Conservation (phyloP, 2,113 vertebrate species). For the Carollia perspicillata region DNA sequence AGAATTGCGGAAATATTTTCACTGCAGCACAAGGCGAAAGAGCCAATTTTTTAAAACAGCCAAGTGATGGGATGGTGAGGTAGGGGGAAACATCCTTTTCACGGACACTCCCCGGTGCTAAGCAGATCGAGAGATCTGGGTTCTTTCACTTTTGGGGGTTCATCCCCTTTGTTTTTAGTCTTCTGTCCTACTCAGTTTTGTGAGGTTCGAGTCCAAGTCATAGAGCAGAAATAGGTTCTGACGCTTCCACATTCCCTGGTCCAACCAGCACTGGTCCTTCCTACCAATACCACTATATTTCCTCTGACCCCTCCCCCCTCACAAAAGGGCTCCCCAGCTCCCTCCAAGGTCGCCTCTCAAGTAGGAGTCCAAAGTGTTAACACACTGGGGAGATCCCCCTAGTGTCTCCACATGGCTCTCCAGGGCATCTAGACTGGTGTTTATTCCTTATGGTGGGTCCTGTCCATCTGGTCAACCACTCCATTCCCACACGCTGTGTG, state of each 20-base stretch:
- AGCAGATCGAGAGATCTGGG: not conserved
- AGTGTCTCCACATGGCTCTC: not conserved
- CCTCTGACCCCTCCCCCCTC: fast-evolving
- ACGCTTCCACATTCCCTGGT: not conserved
- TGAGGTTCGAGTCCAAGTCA: not conserved
- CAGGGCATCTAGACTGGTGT: not conserved
- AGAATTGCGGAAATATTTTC: constrained; percentile 39
- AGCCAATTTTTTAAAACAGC: not conserved
- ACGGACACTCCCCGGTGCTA: not conserved
- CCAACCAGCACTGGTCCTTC: not conserved
- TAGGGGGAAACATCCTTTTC: not conserved
- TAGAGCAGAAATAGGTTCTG: not conserved
- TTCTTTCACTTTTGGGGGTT: not conserved
- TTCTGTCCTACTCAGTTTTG: not conserved
- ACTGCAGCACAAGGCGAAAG: not conserved
- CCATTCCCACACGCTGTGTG: fast-evolving
- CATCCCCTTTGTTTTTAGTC: not conserved
- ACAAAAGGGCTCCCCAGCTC: not conserved
- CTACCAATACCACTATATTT: not conserved
- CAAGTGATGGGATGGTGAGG: not conserved
- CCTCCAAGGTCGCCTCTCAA: not conserved
- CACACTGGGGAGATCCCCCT: not conserved
- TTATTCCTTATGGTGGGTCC: not conserved
- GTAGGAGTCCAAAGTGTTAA: not conserved
- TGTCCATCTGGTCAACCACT: not conserved